Percentiles rank a stretch among this genome's conserved stretches.
Evolutionary conservation across 1,140 invertebrate genomes (phyloP).

Genomic region (Chrysopa pallens): DNA sequence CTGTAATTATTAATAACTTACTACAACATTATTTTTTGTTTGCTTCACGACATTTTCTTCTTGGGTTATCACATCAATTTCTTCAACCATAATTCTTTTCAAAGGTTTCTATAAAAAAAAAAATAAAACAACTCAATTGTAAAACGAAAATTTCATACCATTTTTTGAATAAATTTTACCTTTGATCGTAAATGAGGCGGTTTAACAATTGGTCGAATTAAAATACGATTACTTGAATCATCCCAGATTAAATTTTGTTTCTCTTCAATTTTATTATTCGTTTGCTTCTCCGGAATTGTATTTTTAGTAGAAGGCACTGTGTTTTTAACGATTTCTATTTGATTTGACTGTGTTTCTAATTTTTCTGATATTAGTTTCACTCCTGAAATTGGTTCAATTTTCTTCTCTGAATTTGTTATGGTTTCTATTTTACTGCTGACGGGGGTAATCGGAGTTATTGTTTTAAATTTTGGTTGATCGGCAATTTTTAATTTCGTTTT

Average conservation of each 20-base stretch:
- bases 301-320: too few species aligned
- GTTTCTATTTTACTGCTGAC: neutral
- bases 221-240: too few species aligned
- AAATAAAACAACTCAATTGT: too few species aligned
- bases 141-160: neutral
- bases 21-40: neutral
- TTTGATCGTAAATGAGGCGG: neutral
- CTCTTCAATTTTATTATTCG: too few species aligned
- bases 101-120: neutral
- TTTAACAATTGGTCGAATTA: neutral
- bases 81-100: neutral
- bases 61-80: neutral
- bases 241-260: too few species aligned
- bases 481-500: conserved; percentile 27
- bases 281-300: too few species aligned
- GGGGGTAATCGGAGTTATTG: neutral
- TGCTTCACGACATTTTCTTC: neutral
- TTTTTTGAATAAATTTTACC: neutral
- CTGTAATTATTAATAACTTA: neutral
- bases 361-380: neutral
- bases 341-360: too few species aligned
- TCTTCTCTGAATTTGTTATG: neutral
- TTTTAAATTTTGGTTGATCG: conserved; percentile 11
- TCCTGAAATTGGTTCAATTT: neutral
- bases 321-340: too few species aligned